Evolutionary conservation across 2,797 vertebrate species (phyloP), one percentile per base, ranked within the genome.

Genomic region (Falco cherrug): DNA sequence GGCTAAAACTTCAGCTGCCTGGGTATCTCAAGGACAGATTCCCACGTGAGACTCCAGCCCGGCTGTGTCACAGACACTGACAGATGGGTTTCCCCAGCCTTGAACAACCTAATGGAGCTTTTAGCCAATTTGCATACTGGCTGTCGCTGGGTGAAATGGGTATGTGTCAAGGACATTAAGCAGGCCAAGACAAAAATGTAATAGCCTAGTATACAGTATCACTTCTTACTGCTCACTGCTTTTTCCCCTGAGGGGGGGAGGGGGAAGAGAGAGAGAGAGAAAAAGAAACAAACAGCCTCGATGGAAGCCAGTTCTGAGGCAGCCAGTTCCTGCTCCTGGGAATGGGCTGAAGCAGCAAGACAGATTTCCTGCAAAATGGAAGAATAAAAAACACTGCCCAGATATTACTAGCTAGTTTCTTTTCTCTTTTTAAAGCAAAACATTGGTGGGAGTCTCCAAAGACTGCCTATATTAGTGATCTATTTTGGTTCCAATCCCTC

Each of bases 11-110:
- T 96, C 92, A 43, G 96, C 90, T 95, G 97, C 96, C 96, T 97
- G 95, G 94, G 89, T 96, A 85, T 97, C 97, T 98, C 98, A 98
- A 98, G 98, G 98, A 98, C 97, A 96, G 96, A 95, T 92, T 96
- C 97, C 96, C 97, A 97, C 67, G 39, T 95, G 95, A 97, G 97
- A 90, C 93, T 96, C 86, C 95, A 96, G 96, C 97, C 86, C 45
- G 86, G 95, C 97, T 97, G 97, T 97, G 97, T 96, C 97, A 97
- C 93, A 96, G 96, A 97, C 96, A 95, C 95, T 97, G 98, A 98
- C 98, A 98, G 98, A 98, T 98, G 97, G 97, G 97, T 96, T 98
- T 98, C 95, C 95, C 97, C 97, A 97, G 97, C 97, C 97, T 97
- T 93, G 89, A 97, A 97, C 93, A 98, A 97, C 93, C 97, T 98